A percentile compares a stretch with the other conserved stretches of the same genome.
These are phyloP conservation scores for Tolypeutes matacus DNA, from an alignment of 2,797 vertebrate species.

Conservation along the genomic window DNA sequence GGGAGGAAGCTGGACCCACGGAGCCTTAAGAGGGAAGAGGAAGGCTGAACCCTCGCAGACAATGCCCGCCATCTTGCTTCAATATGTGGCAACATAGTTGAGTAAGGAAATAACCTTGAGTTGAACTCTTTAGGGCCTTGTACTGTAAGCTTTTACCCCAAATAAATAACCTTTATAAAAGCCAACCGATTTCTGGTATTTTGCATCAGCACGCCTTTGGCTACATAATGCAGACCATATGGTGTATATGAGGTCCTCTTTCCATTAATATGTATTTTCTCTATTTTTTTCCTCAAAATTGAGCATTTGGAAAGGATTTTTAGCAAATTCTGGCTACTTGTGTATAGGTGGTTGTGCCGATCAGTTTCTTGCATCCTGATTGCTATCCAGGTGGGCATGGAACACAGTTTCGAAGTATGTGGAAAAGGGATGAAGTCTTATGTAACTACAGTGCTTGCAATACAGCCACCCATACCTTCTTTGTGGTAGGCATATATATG, in stretches of 20 bases:
- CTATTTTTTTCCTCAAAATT: not conserved
- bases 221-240: too few species aligned
- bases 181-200: too few species aligned
- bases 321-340: not conserved
- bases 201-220: too few species aligned
- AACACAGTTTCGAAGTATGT: not conserved
- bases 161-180: too few species aligned
- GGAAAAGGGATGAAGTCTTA: not conserved
- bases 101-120: too few species aligned
- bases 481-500: not conserved
- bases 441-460: not conserved
- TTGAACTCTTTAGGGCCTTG: too few species aligned
- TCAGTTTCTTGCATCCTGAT: not conserved
- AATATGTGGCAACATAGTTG: too few species aligned
- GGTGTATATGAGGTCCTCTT: not conserved
- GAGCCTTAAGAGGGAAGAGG: too few species aligned
- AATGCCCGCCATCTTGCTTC: too few species aligned
- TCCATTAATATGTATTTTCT: not conserved
- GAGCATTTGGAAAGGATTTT: not conserved
- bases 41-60: too few species aligned
- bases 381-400: not conserved
- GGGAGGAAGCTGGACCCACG: too few species aligned
- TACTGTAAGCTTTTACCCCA: too few species aligned
- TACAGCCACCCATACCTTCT: not conserved
- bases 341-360: not conserved